Conservation (phyloP, 2,113 vertebrate species). For the Hippocampus abdominalis region DNA sequence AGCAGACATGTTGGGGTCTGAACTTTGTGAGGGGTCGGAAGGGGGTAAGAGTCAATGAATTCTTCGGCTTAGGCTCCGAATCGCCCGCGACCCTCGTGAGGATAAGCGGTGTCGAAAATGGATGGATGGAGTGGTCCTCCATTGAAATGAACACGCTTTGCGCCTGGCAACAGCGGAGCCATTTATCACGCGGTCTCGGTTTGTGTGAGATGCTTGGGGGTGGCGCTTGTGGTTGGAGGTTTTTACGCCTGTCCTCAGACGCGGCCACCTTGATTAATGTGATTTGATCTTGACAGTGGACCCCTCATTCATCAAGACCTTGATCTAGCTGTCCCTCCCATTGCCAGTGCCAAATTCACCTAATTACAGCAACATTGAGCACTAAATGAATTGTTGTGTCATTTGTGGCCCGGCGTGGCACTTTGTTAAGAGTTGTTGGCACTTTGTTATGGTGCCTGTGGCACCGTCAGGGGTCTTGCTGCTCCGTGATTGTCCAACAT, state of each 20-base stretch:
- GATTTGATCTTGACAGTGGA: conserved; percentile 78
- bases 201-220: conserved; percentile 26
- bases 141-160: conserved; percentile 73
- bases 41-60: background rate
- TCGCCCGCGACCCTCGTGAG: background rate
- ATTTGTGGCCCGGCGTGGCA: conserved; percentile 70
- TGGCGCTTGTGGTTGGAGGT: conserved; percentile 29
- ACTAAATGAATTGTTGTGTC: conserved; percentile 82
- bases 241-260: conserved; percentile 56
- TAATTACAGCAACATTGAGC: conserved; percentile 81
- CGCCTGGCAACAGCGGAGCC: conserved; percentile 62
- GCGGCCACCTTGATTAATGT: conserved; percentile 84
- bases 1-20: background rate
- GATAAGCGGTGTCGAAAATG: background rate
- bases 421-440: conserved; percentile 70
- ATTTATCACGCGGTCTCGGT: conserved; percentile 70
- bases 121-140: conserved; percentile 66
- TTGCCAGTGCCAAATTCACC: conserved; percentile 79
- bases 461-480: conserved; percentile 68
- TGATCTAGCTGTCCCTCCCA: conserved; percentile 77
- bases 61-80: conserved; percentile 25
- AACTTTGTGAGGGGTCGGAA: background rate
- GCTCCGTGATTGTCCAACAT: conserved; percentile 71
- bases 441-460: conserved; percentile 35
- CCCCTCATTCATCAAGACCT: conserved; percentile 83